A percentile compares a stretch with the other conserved stretches of the same genome.
These are phyloP conservation scores for Muscicapa comitata DNA, from an alignment of 2,797 vertebrate genomes.

Conservation along the genomic window DNA sequence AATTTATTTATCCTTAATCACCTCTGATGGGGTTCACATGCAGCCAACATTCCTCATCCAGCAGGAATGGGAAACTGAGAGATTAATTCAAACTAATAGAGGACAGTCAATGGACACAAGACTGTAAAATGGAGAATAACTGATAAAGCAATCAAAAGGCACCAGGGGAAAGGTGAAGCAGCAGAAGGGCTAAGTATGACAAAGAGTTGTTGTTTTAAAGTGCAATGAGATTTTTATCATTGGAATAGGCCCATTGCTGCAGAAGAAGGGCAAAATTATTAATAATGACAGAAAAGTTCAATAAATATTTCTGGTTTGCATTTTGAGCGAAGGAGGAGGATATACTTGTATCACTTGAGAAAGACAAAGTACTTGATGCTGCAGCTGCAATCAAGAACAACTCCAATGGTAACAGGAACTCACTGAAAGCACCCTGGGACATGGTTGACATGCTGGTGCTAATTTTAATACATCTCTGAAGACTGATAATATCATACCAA, in stretches of 20 bases:
- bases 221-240: not conserved
- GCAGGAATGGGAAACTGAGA: not conserved
- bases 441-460: not conserved
- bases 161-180: not conserved
- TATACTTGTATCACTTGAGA: conserved; percentile 15
- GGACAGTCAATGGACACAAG: not conserved
- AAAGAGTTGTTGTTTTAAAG: not conserved
- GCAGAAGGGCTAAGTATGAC: not conserved
- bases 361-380: conserved; percentile 30
- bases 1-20: not conserved
- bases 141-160: not conserved
- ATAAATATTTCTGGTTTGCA: conserved; percentile 15
- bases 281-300: not conserved
- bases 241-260: not conserved
- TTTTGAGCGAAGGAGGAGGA: not conserved
- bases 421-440: not conserved
- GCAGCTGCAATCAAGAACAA: conserved; percentile 31
- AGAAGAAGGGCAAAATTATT: not conserved
- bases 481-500: not conserved
- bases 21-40: not conserved
- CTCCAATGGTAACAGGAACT: conserved; percentile 21
- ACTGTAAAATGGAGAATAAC: not conserved
- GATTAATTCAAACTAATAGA: not conserved
- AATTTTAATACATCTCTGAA: not conserved
- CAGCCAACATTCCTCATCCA: not conserved